Percentiles rank a stretch among this genome's conserved stretches.
These are phyloP conservation scores for Calosoma granatense DNA, from an alignment of 1,140 invertebrate genomes.

Conservation along the genomic window DNA sequence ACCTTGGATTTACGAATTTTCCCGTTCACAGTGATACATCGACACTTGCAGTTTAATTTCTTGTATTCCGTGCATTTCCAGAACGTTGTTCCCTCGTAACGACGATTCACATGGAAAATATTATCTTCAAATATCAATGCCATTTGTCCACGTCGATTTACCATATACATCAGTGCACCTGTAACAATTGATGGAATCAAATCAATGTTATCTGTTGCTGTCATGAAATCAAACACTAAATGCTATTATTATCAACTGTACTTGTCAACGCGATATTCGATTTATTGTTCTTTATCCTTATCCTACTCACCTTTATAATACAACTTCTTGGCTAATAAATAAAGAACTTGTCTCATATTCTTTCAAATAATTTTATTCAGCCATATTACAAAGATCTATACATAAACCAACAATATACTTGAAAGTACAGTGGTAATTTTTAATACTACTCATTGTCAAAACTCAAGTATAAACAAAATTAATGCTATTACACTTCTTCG, in stretches of 20 bases:
- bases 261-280: too few relatives aligned
- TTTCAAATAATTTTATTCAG: not conserved
- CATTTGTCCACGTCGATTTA: not conserved
- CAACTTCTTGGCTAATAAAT: not conserved
- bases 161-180: not conserved
- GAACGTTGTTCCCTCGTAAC: constrained; percentile 9
- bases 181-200: not conserved
- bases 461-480: not conserved
- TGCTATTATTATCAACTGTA: too few relatives aligned
- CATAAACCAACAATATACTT: not conserved
- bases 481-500: not conserved
- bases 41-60: constrained; percentile 1
- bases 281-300: not conserved
- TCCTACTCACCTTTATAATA: not conserved
- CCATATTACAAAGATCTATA: not conserved
- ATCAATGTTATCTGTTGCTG: too few relatives aligned
- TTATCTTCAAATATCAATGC: constrained; percentile 13
- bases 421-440: not conserved
- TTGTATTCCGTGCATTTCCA: constrained; percentile 13
- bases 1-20: constrained; percentile 2
- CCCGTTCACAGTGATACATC: constrained; percentile 10
- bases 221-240: too few relatives aligned
- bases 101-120: constrained; percentile 11
- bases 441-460: not conserved
- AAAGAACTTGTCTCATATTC: not conserved